Percentiles rank a stretch among this genome's conserved stretches.
phyloP scores from a whole-genome alignment of 2,113 vertebrate genomes.

The Ascaphus truei region DNA sequence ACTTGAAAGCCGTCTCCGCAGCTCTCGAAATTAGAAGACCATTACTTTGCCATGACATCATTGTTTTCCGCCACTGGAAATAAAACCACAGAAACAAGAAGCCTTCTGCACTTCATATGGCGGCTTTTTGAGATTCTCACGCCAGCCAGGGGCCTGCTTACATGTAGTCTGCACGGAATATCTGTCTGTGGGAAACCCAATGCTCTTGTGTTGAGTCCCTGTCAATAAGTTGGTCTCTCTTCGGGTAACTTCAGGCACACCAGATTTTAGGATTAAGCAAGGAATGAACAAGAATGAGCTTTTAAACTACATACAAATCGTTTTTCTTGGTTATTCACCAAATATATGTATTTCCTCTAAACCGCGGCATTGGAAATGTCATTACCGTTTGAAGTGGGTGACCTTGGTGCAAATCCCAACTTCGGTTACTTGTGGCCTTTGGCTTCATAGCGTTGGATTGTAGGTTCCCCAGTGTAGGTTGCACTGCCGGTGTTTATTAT shows the following conservation, averaged over 20 bases:
- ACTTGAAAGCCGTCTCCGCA: conserved; percentile 27
- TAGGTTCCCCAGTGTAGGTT: too few relatives aligned
- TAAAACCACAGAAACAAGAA: not conserved
- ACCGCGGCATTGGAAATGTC: too few relatives aligned
- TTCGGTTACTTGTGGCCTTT: too few relatives aligned
- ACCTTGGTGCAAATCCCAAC: too few relatives aligned
- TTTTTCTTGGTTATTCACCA: too few relatives aligned
- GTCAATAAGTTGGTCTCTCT: not conserved
- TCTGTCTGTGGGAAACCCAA: not conserved
- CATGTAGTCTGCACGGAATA: not conserved
- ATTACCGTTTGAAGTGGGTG: too few relatives aligned
- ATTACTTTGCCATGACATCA: conserved; percentile 21
- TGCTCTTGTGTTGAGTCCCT: not conserved
- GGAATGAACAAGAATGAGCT: not conserved
- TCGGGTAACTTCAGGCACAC: not conserved
- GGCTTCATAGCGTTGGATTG: too few relatives aligned
- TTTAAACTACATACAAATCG: too few relatives aligned
- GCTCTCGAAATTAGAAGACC: conserved; percentile 10
- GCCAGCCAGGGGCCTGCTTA: not conserved
- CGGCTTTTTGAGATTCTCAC: not conserved
- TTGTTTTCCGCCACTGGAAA: conserved; percentile 19
- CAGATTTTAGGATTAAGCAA: not conserved
- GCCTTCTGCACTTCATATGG: not conserved
- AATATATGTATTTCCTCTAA: too few relatives aligned
- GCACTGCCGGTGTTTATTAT: too few relatives aligned